Conservation (phyloP, 2,888 invertebrate genomes). For the Chrysopilus asiliformis region DNA sequence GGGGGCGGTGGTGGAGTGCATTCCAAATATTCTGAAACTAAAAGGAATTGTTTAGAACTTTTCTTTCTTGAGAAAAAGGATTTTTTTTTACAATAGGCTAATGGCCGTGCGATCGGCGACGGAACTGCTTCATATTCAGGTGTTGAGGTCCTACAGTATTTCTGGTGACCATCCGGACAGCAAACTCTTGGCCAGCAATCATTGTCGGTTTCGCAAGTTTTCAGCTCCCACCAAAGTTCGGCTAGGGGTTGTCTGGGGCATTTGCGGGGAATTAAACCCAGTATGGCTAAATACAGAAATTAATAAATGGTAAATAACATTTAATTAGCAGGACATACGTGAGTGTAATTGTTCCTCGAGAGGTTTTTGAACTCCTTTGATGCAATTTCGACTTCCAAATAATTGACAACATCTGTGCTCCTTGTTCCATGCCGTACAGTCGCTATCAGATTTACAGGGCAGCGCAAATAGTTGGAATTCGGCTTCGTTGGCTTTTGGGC, state of each 20-base stretch:
- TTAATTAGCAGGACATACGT: conserved; percentile 22
- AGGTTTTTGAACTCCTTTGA: conserved; percentile 47
- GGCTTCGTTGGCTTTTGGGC: conserved; percentile 37
- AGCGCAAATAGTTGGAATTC: conserved; percentile 34
- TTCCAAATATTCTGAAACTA: conserved; percentile 52
- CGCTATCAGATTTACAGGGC: conserved; percentile 28
- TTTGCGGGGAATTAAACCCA: conserved; percentile 55
- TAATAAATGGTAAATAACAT: background rate
- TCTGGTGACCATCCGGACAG: conserved; percentile 54
- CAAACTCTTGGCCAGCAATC: conserved; percentile 67
- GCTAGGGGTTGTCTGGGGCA: conserved; percentile 55
- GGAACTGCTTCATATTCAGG: conserved; percentile 47
- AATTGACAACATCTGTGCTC: conserved; percentile 34
- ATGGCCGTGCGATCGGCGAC: conserved; percentile 47
- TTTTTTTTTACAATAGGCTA: conserved; percentile 46
- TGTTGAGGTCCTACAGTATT: conserved; percentile 57
- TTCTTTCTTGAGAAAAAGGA: background rate
- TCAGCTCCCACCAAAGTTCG: conserved; percentile 55
- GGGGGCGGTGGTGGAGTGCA: conserved; percentile 57
- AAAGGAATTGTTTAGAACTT: conserved; percentile 5
- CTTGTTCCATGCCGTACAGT: conserved; percentile 30
- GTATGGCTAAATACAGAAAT: conserved; percentile 41
- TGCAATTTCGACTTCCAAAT: conserved; percentile 40
- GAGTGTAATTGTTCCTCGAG: conserved; percentile 33
- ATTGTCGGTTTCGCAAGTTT: conserved; percentile 50